Evolutionary conservation across 1,140 invertebrate species (phyloP).

Genomic region (Brachionus plicatilis): DNA sequence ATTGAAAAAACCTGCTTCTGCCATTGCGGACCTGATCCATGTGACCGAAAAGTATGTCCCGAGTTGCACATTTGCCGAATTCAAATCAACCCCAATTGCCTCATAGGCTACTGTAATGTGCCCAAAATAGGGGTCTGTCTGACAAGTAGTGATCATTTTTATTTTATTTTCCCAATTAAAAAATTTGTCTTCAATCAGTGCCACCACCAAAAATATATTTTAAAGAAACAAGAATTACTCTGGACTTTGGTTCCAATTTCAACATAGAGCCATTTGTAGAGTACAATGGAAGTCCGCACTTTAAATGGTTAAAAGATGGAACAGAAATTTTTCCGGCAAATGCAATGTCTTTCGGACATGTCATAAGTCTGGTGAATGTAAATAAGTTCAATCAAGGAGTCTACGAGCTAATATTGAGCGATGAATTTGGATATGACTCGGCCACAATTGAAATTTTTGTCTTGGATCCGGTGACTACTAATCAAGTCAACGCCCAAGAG

Average conservation of each 20-base stretch:
- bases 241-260: not conserved
- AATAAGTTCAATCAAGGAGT: not conserved
- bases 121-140: not conserved
- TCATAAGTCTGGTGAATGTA: not conserved
- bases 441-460: not conserved
- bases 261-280: constrained; percentile 19
- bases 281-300: not conserved
- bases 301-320: not conserved
- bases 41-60: not conserved
- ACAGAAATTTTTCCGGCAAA: not conserved
- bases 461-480: not conserved
- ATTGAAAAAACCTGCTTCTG: not conserved
- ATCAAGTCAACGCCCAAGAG: not conserved
- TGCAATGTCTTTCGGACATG: not conserved
- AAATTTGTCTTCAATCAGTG: not conserved
- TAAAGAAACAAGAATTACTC: not conserved
- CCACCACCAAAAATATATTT: not conserved
- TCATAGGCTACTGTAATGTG: not conserved
- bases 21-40: not conserved
- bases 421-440: not conserved
- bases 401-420: not conserved
- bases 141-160: not conserved
- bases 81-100: not conserved
- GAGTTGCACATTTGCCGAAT: not conserved
- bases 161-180: no score